These are phyloP conservation scores for Tribolium castaneum DNA, from an alignment of 1,140 invertebrate genomes.

Conservation along the genomic window DNA sequence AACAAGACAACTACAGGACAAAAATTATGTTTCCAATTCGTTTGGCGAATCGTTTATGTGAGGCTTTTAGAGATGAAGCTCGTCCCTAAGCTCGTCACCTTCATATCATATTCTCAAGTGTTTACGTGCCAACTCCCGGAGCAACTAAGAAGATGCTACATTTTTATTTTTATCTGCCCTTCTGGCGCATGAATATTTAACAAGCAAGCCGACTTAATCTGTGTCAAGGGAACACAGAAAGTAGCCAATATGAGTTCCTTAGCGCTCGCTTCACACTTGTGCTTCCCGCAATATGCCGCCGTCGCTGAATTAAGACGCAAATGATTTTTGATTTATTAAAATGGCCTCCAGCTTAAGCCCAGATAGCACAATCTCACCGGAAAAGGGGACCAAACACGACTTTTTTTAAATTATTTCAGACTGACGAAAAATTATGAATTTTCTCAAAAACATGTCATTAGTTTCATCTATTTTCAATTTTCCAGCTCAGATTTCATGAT, in stretches of 20 bases:
- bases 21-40: constrained; percentile 20
- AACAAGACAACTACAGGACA: not conserved
- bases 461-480: no score
- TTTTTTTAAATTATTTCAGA: not conserved
- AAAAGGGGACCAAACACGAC: not conserved
- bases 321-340: constrained; percentile 62
- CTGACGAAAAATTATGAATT: no score
- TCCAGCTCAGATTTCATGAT: no score
- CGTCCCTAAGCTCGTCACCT: constrained; percentile 45
- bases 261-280: constrained; percentile 45
- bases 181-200: constrained; percentile 63
- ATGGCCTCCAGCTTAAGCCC: constrained; percentile 36
- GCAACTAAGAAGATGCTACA: constrained; percentile 57
- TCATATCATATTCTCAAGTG: constrained; percentile 59
- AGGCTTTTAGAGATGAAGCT: constrained; percentile 6
- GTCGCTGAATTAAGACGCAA: constrained; percentile 58
- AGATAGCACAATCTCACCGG: not conserved
- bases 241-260: constrained; percentile 63
- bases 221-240: constrained; percentile 61
- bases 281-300: constrained; percentile 45
- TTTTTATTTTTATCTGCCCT: constrained; percentile 63
- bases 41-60: constrained; percentile 25
- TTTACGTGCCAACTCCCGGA: constrained; percentile 58
- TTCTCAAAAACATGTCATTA: no score
- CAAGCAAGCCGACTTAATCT: constrained; percentile 62